Evolutionary conservation across 92 coral and sea anemone species (phyloP).

Genomic region (Siderastrea radians): DNA sequence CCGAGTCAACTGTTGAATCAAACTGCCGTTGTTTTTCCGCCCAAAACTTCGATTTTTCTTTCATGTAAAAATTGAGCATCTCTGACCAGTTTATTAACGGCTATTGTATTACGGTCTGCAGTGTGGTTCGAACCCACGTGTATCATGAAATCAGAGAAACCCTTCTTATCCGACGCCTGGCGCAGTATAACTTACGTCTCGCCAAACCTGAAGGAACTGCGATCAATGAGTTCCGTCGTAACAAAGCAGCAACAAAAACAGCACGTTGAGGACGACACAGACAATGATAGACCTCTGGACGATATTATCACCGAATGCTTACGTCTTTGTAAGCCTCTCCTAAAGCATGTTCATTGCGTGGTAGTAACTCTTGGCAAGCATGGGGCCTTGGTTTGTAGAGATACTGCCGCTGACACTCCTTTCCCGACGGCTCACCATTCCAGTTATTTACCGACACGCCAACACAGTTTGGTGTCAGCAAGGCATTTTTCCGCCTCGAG

Average conservation of each 20-base stretch:
- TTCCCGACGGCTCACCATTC: slow-evolving; percentile 76
- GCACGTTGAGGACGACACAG: slow-evolving; percentile 12
- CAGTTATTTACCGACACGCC: slow-evolving; percentile 65
- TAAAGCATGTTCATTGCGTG: slow-evolving; percentile 87
- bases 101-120: slow-evolving; percentile 16
- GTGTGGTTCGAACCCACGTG: slow-evolving; percentile 99
- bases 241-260: slow-evolving; percentile 23
- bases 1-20: no score
- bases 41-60: no score
- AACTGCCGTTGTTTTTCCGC: no score
- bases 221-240: slow-evolving; percentile 82
- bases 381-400: slow-evolving; percentile 95
- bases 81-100: no score
- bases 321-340: slow-evolving; percentile 85
- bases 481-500: slow-evolving; percentile 82
- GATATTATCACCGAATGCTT: slow-evolving; percentile 89
- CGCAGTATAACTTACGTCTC: slow-evolving; percentile 87
- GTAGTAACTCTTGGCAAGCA: slow-evolving; percentile 90
- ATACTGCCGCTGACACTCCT: slow-evolving; percentile 86
- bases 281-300: slow-evolving; percentile 60
- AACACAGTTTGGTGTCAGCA: slow-evolving; percentile 87
- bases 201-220: slow-evolving; percentile 91
- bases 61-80: no score
- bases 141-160: slow-evolving; percentile 82
- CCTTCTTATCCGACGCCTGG: slow-evolving; percentile 86